These are phyloP conservation scores for Ochotona princeps DNA, from an alignment of 2,113 vertebrate species.

Conservation along the genomic window DNA sequence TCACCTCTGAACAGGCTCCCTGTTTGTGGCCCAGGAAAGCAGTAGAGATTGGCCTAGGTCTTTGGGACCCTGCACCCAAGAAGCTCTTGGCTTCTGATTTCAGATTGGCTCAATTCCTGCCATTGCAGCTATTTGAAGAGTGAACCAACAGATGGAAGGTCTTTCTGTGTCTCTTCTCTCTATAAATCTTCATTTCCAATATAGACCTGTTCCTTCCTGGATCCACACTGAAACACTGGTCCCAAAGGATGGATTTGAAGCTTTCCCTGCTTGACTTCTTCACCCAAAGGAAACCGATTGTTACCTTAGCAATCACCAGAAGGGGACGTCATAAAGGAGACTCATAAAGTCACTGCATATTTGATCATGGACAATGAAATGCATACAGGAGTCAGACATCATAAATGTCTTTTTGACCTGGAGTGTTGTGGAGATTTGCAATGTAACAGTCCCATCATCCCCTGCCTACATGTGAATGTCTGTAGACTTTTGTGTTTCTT, in stretches of 20 bases:
- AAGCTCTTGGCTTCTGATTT: too few species aligned
- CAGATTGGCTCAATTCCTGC: too few species aligned
- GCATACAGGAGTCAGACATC: neutral
- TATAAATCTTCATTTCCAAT: too few species aligned
- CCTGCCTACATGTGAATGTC: neutral
- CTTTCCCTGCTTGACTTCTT: neutral
- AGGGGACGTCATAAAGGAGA: constrained; percentile 26
- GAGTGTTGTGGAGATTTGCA: constrained; percentile 2
- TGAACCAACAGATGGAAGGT: too few species aligned
- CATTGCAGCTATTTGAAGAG: too few species aligned
- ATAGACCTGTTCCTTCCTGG: neutral
- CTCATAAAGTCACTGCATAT: neutral
- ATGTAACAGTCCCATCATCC: neutral
- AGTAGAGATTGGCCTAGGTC: too few species aligned
- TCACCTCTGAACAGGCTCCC: too few species aligned
- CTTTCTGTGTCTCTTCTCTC: too few species aligned
- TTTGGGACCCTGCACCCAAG: too few species aligned
- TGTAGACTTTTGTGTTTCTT: neutral
- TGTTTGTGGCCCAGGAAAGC: too few species aligned
- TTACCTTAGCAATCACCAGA: constrained; percentile 35
- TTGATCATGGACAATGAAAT: neutral
- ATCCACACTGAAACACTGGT: neutral
- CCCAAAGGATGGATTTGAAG: neutral
- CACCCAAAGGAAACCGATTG: neutral
- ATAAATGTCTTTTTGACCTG: neutral